These are phyloP conservation scores for Quadriops clusia DNA, from an alignment of 2,888 invertebrate genomes.

Conservation along the genomic window DNA sequence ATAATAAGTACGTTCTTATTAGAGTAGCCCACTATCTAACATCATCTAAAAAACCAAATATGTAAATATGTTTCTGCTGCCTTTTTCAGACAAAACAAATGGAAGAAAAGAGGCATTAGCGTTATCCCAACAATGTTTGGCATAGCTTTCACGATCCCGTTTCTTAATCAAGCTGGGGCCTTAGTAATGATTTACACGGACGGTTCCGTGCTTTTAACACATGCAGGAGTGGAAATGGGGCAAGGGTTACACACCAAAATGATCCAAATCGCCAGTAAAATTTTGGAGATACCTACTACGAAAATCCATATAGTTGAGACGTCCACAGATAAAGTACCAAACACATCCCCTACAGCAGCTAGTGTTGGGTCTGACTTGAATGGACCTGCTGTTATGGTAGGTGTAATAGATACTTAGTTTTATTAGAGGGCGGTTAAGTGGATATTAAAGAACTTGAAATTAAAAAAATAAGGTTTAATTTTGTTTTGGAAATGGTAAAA, in stretches of 20 bases:
- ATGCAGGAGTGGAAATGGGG: constrained; percentile 95
- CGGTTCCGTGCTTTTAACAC: constrained; percentile 78
- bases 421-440: too few species aligned
- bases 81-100: constrained; percentile 55
- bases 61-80: too few species aligned
- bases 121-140: constrained; percentile 78
- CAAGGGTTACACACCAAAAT: constrained; percentile 95
- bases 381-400: constrained; percentile 74
- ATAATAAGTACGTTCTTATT: too few species aligned
- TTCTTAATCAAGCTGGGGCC: constrained; percentile 79
- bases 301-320: constrained; percentile 75
- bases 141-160: constrained; percentile 63
- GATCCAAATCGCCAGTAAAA: constrained; percentile 77
- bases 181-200: constrained; percentile 77
- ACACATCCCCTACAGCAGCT: constrained; percentile 81
- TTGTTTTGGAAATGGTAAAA: too few species aligned
- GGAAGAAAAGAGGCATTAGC: constrained; percentile 76
- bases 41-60: too few species aligned
- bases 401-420: too few species aligned
- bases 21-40: too few species aligned
- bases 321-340: constrained; percentile 82
- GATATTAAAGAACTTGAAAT: too few species aligned
- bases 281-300: constrained; percentile 54
- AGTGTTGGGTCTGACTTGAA: constrained; percentile 82
- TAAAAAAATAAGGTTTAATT: too few species aligned